These are phyloP conservation scores for Carlito syrichta DNA, from an alignment of 2,113 vertebrate species.

Conservation along the genomic window DNA sequence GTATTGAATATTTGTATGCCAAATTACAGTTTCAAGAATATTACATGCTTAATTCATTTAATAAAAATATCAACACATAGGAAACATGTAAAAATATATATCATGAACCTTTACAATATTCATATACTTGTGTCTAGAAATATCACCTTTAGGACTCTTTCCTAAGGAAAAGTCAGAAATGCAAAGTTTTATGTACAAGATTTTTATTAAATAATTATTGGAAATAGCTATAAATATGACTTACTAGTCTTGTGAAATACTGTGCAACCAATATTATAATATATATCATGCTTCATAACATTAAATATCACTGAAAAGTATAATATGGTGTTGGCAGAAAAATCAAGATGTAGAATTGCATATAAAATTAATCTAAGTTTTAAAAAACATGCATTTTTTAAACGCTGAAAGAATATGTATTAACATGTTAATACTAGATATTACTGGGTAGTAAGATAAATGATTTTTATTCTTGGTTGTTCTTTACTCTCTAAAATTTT, in stretches of 20 bases:
- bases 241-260: not conserved
- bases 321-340: not conserved
- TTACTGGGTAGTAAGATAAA: not conserved
- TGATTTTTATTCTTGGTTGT: not conserved
- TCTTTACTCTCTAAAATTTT: not conserved
- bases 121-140: not conserved
- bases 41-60: not conserved
- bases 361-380: not conserved
- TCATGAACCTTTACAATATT: not conserved
- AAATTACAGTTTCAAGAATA: not conserved
- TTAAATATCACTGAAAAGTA: not conserved
- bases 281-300: no score
- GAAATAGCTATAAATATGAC: not conserved
- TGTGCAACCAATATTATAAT: not conserved
- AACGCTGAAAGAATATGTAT: not conserved
- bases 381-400: slow-evolving; percentile 14
- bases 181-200: not conserved
- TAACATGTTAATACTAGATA: not conserved
- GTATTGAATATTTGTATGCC: not conserved
- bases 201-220: not conserved
- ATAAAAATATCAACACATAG: not conserved
- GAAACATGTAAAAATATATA: not conserved
- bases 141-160: not conserved
- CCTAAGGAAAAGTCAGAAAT: slow-evolving; percentile 3
- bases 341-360: not conserved